Conservation (phyloP, 2,797 vertebrate genomes). For the Orientallactaga sibirica region DNA sequence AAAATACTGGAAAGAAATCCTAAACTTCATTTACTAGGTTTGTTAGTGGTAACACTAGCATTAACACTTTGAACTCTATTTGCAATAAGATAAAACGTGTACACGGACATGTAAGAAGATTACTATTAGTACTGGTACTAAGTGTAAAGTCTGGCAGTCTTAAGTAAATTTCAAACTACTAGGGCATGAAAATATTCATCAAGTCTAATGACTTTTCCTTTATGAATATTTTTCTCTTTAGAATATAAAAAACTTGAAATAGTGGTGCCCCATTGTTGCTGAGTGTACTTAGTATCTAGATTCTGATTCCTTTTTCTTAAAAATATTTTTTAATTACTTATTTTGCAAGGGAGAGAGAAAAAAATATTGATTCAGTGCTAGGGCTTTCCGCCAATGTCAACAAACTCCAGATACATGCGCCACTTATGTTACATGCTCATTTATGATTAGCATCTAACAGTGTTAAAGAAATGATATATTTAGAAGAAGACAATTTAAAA, state of each 20-base stretch:
- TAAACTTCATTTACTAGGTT: not conserved
- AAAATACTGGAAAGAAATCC: slow-evolving; percentile 32
- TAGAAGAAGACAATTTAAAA: not conserved
- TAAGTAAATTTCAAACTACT: slow-evolving; percentile 9
- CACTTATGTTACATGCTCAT: not conserved
- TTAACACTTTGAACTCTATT: slow-evolving; percentile 3
- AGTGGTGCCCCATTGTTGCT: not conserved
- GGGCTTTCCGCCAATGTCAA: too few relatives aligned
- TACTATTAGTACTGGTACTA: not conserved
- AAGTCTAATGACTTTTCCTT: not conserved
- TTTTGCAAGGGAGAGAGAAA: too few relatives aligned
- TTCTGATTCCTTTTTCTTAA: not conserved
- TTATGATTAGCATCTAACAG: slow-evolving; percentile 43
- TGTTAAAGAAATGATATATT: slow-evolving; percentile 30
- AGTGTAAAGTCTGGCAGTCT: not conserved
- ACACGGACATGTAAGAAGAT: too few relatives aligned
- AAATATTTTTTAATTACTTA: too few relatives aligned
- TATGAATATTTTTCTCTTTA: not conserved
- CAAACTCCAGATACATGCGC: too few relatives aligned
- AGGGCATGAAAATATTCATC: slow-evolving; percentile 24
- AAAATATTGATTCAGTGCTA: too few relatives aligned
- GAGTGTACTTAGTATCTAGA: not conserved
- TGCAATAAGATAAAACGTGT: not conserved
- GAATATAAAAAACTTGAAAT: not conserved
- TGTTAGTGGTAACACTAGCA: not conserved